These are phyloP conservation scores for Drosophila nigricruria DNA, from an alignment of 2,888 invertebrate species.

Conservation along the genomic window DNA sequence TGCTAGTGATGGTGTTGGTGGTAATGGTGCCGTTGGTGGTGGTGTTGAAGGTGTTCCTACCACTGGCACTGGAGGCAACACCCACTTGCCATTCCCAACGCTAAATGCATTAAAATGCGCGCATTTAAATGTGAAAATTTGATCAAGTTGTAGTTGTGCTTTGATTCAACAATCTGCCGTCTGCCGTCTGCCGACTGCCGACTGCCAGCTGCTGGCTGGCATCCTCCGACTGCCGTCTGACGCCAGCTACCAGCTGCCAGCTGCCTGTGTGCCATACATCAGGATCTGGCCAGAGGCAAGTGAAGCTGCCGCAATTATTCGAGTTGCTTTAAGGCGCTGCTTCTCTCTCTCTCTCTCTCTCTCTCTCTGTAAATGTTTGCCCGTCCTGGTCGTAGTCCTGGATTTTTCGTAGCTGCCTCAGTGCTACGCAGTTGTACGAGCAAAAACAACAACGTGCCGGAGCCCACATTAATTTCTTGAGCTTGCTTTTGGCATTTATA, in stretches of 20 bases:
- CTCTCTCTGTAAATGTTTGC: slow-evolving; percentile 22
- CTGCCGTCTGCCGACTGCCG: slow-evolving; percentile 11
- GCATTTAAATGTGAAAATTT: slow-evolving; percentile 65
- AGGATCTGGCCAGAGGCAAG: slow-evolving; percentile 19
- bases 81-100: slow-evolving; percentile 4
- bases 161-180: slow-evolving; percentile 53
- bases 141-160: slow-evolving; percentile 56
- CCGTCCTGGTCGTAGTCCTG: slow-evolving; percentile 2
- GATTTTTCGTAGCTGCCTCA: not conserved
- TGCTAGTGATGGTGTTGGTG: not conserved
- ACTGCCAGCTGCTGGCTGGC: slow-evolving; percentile 16
- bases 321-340: slow-evolving; percentile 31
- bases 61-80: not conserved
- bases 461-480: slow-evolving; percentile 57
- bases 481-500: slow-evolving; percentile 72
- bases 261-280: slow-evolving; percentile 23
- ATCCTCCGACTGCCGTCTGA: not conserved
- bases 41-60: slow-evolving; percentile 4
- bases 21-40: not conserved
- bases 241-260: not conserved
- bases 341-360: not conserved
- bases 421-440: not conserved
- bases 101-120: slow-evolving; percentile 65
- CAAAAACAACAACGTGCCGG: slow-evolving; percentile 30
- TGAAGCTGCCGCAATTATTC: slow-evolving; percentile 45